Conservation (phyloP, 2,797 vertebrate genomes). For the Phataginus tricuspis region DNA sequence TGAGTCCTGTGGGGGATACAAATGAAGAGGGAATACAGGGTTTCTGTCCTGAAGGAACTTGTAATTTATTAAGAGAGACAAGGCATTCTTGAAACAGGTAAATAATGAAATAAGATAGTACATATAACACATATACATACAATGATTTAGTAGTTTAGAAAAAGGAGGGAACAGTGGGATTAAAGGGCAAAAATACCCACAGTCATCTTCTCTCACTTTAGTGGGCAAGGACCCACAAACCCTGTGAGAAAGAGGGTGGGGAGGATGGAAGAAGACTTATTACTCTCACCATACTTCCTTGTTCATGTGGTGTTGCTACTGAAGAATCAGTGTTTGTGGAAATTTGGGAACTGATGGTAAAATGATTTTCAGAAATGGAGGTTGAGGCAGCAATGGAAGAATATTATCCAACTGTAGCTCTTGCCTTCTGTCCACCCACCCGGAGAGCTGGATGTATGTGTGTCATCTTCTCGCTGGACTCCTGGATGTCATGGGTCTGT, state of each 20-base stretch:
- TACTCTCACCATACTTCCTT: background rate
- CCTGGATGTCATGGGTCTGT: background rate
- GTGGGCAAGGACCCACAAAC: background rate
- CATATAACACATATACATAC: background rate
- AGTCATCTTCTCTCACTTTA: background rate
- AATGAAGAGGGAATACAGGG: background rate
- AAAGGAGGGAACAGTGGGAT: background rate
- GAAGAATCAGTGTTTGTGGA: background rate
- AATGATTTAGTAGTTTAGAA: background rate
- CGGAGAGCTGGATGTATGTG: background rate
- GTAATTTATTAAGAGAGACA: background rate
- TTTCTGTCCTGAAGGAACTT: constrained; percentile 23
- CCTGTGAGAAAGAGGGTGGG: background rate
- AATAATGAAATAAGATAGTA: background rate
- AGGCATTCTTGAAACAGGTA: background rate
- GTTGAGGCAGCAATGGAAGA: background rate
- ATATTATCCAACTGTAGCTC: background rate
- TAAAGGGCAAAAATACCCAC: background rate
- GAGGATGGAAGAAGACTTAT: background rate
- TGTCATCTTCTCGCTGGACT: background rate
- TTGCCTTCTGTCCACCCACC: background rate
- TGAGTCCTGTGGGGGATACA: background rate
- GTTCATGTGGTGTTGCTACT: background rate
- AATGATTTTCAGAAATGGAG: constrained; percentile 44
- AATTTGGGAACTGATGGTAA: background rate